Conservation (phyloP, 2,113 vertebrate genomes). For the Forbesichthys papilliferus region DNA sequence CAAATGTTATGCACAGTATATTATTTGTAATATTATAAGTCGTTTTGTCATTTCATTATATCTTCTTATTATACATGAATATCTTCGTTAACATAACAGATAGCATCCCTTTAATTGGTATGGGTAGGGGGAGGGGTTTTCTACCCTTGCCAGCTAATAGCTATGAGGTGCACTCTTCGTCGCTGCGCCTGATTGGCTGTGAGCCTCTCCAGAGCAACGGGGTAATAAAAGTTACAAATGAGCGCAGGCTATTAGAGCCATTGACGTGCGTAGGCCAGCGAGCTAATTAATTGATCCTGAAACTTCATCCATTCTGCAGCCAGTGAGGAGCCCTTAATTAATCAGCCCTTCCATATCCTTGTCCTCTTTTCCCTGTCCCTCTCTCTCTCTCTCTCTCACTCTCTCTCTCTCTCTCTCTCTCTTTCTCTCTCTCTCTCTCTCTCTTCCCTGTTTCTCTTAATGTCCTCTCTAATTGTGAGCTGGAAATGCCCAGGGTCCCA, state of each 20-base stretch:
- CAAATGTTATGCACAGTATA: too few species aligned
- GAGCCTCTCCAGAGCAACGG: conserved; percentile 57
- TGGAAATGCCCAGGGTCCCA: conserved; percentile 37
- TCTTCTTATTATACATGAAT: conserved; percentile 1
- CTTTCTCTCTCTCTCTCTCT: conserved; percentile 4
- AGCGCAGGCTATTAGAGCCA: conserved; percentile 75
- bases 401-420: conserved; percentile 16
- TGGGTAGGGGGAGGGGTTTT: conserved; percentile 14
- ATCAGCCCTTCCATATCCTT: conserved; percentile 60
- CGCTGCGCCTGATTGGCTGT: conserved; percentile 62
- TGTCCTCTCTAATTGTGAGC: conserved; percentile 61
- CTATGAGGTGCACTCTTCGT: conserved; percentile 38
- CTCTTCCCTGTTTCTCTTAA: conserved; percentile 8
- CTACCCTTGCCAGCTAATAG: conserved; percentile 54
- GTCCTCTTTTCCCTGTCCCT: conserved; percentile 49
- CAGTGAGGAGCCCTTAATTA: conserved; percentile 72
- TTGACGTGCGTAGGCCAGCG: conserved; percentile 69
- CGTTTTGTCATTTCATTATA: conserved; percentile 11
- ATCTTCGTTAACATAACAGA: conserved; percentile 50
- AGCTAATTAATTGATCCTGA: conserved; percentile 79
- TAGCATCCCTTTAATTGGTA: conserved; percentile 41
- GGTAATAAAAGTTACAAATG: conserved; percentile 81
- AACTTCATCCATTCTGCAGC: conserved; percentile 76
- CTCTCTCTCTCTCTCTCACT: conserved; percentile 19
- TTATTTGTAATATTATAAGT: not conserved